Evolutionary conservation across 2,888 invertebrate genomes (phyloP), one percentile per base, ranked within the genome.

Genomic region (Notodonta dromedarius): DNA sequence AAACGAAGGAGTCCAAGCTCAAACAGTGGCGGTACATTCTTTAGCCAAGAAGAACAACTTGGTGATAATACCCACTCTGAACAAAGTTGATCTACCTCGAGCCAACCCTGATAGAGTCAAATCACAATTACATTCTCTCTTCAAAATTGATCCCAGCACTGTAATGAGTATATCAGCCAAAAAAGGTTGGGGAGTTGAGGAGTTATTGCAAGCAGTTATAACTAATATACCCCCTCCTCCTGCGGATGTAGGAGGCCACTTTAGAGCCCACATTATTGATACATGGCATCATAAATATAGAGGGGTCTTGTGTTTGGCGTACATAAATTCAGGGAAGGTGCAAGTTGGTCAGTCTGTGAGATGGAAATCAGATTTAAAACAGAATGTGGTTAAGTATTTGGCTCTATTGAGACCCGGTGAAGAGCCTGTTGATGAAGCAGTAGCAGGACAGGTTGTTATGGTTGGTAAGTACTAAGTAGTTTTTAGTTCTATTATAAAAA

Each of bases 21-120:
- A 99, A 90, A 99, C 99, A 0, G 98, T 99, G 2, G 99, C 99
- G 14, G 99, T 99, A 80, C 99, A 98, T 90, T 97, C 97, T 84
- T 89, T 99, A 67, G 99, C 99, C 0, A 97, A 97, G 88, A 96
- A 95, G 58, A 95, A 95, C 71, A 96, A 98, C 75, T 89, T 99
- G 59, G 89, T 94, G 0, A 96, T 99, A 62, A 96, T 99, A 78
- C 99, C 99, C 0, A 98, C 98, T 0, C 93, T 99, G 46, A 99
- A 99, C 90, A 99, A 99, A 94, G 98, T 99, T 61, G 99, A 99
- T 86, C 94, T 99, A 60, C 98, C 98, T 75, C 95, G 97, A 86
- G 98, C 99, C 0, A 93, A 98, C 83, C 98, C 99, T 5, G 97
- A 97, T 0, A 94, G 94, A 77, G 98, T 98, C 0, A 94, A 95